These are phyloP conservation scores for Zygaena filipendulae DNA, from an alignment of 2,888 invertebrate genomes.

Conservation along the genomic window DNA sequence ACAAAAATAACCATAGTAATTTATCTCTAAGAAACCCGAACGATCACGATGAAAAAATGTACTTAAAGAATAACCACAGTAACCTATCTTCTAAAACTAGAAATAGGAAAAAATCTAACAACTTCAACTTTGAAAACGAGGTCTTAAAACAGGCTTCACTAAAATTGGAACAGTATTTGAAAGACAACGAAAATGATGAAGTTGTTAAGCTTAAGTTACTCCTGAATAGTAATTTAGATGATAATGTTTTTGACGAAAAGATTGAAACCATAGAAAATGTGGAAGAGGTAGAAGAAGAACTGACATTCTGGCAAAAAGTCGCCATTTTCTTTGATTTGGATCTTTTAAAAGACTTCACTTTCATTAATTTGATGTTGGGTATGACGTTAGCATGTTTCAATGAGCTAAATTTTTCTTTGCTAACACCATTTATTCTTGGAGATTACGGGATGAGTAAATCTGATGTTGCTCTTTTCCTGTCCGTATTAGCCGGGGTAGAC, in stretches of 20 bases:
- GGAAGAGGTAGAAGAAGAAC: constrained; percentile 30
- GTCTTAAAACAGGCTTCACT: constrained; percentile 65
- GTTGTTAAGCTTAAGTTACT: constrained; percentile 37
- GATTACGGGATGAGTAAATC: constrained; percentile 71
- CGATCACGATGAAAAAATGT: constrained; percentile 50
- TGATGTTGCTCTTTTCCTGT: constrained; percentile 76
- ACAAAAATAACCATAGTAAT: constrained; percentile 50
- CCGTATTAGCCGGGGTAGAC: constrained; percentile 74
- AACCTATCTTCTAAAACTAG: constrained; percentile 45
- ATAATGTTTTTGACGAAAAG: constrained; percentile 33
- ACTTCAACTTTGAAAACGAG: constrained; percentile 71
- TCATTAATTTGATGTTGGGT: constrained; percentile 77
- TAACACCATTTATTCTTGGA: constrained; percentile 78
- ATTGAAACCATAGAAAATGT: constrained; percentile 18
- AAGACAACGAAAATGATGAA: constrained; percentile 37
- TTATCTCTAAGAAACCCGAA: constrained; percentile 45
- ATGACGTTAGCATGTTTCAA: constrained; percentile 77
- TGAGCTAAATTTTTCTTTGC: constrained; percentile 77
- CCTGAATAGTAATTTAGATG: constrained; percentile 35
- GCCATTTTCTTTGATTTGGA: constrained; percentile 76
- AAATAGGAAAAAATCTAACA: constrained; percentile 57
- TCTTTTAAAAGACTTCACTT: constrained; percentile 74
- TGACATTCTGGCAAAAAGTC: constrained; percentile 65
- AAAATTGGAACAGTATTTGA: constrained; percentile 60
- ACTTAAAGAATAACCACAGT: constrained; percentile 55